Evolutionary conservation across 2,888 invertebrate genomes (phyloP).

Genomic region (Lasioglossum lativentre): DNA sequence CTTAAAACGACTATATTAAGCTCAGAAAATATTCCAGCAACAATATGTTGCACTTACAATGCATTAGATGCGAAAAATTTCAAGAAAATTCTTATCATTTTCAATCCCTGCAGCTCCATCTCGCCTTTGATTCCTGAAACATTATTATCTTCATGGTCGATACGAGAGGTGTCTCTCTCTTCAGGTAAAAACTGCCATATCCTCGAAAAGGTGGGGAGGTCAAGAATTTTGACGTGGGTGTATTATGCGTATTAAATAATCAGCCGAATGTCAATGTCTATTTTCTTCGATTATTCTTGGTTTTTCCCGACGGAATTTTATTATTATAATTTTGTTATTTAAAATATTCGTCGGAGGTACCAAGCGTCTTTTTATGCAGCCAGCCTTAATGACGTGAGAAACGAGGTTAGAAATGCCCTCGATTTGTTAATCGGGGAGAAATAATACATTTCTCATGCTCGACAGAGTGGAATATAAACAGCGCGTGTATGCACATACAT

Average conservation of each 20-base stretch:
- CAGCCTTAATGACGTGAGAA: conserved; percentile 53
- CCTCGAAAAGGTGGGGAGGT: background rate
- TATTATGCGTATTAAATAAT: background rate
- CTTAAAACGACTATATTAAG: too few species aligned
- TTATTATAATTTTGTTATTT: background rate
- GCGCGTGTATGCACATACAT: conserved; percentile 41
- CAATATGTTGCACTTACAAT: too few species aligned
- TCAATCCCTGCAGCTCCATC: background rate
- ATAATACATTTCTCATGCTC: conserved; percentile 62
- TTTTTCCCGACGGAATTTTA: background rate
- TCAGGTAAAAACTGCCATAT: background rate
- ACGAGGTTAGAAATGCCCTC: conserved; percentile 59
- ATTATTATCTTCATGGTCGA: background rate
- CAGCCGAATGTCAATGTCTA: background rate
- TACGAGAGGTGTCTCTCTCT: background rate
- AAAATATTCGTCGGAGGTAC: conserved; percentile 8
- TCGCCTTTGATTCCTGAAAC: background rate
- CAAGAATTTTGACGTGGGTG: conserved; percentile 7
- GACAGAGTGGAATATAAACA: conserved; percentile 56
- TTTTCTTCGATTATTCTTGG: background rate
- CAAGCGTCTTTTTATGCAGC: conserved; percentile 26
- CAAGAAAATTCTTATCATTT: background rate
- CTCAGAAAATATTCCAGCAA: too few species aligned
- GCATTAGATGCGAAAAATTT: background rate
- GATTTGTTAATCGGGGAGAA: conserved; percentile 49